These are phyloP conservation scores for Gonioctena quinquepunctata DNA, from an alignment of 1,140 invertebrate genomes.

Conservation along the genomic window DNA sequence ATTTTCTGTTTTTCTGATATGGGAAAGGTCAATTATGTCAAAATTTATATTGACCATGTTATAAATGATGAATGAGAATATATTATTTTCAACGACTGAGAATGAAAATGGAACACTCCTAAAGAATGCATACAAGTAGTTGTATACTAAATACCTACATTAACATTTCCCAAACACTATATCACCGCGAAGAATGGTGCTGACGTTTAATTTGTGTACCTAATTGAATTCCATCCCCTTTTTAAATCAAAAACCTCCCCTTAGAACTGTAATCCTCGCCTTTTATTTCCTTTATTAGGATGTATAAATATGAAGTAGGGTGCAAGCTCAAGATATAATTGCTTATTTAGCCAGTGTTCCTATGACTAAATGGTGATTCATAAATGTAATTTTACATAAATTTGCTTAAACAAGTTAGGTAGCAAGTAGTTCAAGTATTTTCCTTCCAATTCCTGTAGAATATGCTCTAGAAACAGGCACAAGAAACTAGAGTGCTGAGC, in stretches of 20 bases:
- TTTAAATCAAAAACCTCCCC: conserved; percentile 44
- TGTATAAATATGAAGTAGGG: conserved; percentile 48
- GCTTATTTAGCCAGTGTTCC: conserved; percentile 39
- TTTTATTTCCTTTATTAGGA: conserved; percentile 51
- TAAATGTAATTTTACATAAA: background rate
- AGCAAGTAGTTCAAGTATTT: too few relatives aligned
- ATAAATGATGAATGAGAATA: too few relatives aligned
- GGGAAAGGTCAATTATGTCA: too few relatives aligned
- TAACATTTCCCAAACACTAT: conserved; percentile 30
- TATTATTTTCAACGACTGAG: too few relatives aligned
- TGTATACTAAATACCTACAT: conserved; percentile 3
- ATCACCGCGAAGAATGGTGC: conserved; percentile 42
- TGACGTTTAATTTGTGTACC: conserved; percentile 50
- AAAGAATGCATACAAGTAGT: background rate
- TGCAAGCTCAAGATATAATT: conserved; percentile 40
- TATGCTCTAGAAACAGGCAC: too few relatives aligned
- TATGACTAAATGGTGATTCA: background rate
- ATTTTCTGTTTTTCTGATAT: too few relatives aligned
- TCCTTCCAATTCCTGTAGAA: too few relatives aligned
- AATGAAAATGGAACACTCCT: too few relatives aligned
- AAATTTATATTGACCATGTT: too few relatives aligned
- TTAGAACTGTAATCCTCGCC: conserved; percentile 44
- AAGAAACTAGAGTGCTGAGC: too few relatives aligned
- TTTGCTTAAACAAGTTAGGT: background rate
- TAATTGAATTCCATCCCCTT: conserved; percentile 47